Percentiles rank a stretch among this genome's conserved stretches.
phyloP scores from a whole-genome alignment of 2,113 vertebrate genomes.

The Odocoileus hemionus region DNA sequence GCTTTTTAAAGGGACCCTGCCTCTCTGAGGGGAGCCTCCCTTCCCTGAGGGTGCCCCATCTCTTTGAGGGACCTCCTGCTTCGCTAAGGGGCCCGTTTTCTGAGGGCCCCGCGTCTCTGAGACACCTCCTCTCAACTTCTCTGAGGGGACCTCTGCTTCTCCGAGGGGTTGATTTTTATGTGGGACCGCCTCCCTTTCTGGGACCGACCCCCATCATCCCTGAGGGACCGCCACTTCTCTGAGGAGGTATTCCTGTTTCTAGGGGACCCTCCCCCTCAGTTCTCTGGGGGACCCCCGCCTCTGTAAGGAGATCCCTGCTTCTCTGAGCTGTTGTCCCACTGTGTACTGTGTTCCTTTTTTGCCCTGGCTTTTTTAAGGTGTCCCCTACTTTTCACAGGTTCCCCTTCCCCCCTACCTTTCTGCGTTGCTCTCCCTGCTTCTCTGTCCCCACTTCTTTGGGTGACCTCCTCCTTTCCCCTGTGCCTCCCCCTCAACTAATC shows the following conservation, averaged over 20 bases:
- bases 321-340: background rate
- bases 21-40: background rate
- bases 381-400: background rate
- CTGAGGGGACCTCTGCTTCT: background rate
- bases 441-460: background rate
- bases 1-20: background rate
- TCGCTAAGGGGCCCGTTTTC: background rate
- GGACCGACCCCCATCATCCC: background rate
- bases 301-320: background rate
- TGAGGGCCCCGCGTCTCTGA: background rate
- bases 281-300: background rate
- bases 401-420: background rate
- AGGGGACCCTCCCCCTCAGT: background rate
- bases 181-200: background rate
- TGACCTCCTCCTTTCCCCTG: background rate
- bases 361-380: background rate
- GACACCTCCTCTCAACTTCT: background rate
- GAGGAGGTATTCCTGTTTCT: background rate
- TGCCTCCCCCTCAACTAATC: background rate
- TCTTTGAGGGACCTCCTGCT: background rate
- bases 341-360: background rate
- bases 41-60: background rate
- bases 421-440: background rate
- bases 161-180: background rate
- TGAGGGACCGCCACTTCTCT: background rate